These are phyloP conservation scores for Centruroides sculpturatus DNA, from an alignment of 1,140 invertebrate genomes.

Conservation along the genomic window DNA sequence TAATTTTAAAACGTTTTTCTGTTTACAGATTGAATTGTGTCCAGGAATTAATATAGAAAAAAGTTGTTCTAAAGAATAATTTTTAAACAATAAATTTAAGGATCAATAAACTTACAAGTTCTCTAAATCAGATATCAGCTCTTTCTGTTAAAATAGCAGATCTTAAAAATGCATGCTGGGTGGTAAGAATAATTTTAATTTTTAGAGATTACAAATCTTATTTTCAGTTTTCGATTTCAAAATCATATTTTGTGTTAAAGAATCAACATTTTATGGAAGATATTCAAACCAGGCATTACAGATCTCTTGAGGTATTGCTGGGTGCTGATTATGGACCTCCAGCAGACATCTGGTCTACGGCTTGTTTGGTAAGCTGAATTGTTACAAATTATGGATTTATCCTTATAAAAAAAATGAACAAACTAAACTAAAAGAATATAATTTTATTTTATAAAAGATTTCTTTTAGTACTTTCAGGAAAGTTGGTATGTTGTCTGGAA, in stretches of 20 bases:
- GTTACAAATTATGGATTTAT: too few relatives aligned
- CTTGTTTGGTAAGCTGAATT: constrained; percentile 54
- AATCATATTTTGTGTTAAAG: constrained; percentile 24
- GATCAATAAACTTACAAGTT: constrained; percentile 38
- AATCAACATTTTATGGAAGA: constrained; percentile 80
- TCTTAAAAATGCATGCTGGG: constrained; percentile 97
- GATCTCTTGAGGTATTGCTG: constrained; percentile 85
- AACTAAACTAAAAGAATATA: too few relatives aligned
- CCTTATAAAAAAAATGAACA: too few relatives aligned
- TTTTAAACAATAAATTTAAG: too few relatives aligned
- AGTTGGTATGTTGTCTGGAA: too few relatives aligned
- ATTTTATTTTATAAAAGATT: too few relatives aligned
- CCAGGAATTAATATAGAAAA: too few relatives aligned
- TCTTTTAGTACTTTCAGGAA: too few relatives aligned
- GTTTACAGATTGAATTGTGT: too few relatives aligned
- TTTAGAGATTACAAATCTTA: background rate
- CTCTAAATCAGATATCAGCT: constrained; percentile 60
- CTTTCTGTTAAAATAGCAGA: constrained; percentile 91
- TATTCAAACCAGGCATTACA: constrained; percentile 96
- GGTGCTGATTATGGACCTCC: constrained; percentile 85
- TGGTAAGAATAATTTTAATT: constrained; percentile 39
- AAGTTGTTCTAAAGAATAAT: too few relatives aligned
- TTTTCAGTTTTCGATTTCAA: constrained; percentile 11
- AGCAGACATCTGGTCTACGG: constrained; percentile 95
- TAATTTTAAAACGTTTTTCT: too few relatives aligned